Conservation (phyloP, 1,140 invertebrate species). For the Drosophila guanche region DNA sequence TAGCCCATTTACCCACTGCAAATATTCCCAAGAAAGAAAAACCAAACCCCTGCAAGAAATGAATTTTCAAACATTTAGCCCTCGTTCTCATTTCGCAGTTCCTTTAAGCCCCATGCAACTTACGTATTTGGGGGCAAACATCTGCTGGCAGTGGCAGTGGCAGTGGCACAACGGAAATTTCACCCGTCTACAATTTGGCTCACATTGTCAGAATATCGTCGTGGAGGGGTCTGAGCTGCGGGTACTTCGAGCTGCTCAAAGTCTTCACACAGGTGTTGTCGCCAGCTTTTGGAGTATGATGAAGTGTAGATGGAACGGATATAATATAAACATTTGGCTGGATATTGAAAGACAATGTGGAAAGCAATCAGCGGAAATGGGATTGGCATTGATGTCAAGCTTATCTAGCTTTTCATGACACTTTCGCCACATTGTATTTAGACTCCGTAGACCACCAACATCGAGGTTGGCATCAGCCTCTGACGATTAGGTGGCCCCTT, state of each 20-base stretch:
- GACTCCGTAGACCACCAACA: too few relatives aligned
- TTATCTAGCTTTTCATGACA: too few relatives aligned
- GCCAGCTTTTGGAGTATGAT: conserved; percentile 62
- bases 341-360: conserved; percentile 42
- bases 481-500: too few relatives aligned
- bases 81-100: conserved; percentile 26
- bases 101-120: conserved; percentile 18
- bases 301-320: conserved; percentile 67
- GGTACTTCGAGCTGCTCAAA: conserved; percentile 11
- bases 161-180: conserved; percentile 33
- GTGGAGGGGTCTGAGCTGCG: not conserved
- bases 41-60: conserved; percentile 42
- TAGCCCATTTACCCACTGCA: conserved; percentile 62
- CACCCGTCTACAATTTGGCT: conserved; percentile 52
- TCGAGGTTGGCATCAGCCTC: too few relatives aligned
- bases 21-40: conserved; percentile 45
- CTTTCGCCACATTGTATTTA: too few relatives aligned
- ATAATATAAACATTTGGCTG: conserved; percentile 33
- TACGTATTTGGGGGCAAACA: conserved; percentile 17
- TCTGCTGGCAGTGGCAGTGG: conserved; percentile 35
- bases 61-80: conserved; percentile 76
- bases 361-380: conserved; percentile 30
- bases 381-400: conserved; percentile 8
- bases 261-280: conserved; percentile 57
- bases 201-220: conserved; percentile 62